Conservation (phyloP, 1,140 invertebrate species). For the Calycopis cecrops region DNA sequence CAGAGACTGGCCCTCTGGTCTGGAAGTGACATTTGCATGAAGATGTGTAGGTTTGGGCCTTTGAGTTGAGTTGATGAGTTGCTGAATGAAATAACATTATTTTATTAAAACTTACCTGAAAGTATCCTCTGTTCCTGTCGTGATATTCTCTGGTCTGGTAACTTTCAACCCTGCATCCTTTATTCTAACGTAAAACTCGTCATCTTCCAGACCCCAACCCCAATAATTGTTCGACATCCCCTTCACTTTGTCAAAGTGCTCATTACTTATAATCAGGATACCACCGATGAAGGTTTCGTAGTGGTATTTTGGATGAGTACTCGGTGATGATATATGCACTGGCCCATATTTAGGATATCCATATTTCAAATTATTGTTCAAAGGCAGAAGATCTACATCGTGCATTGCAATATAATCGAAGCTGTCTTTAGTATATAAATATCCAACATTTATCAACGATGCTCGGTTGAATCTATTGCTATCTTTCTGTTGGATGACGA, state of each 20-base stretch:
- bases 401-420: constrained; percentile 99
- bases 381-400: constrained; percentile 97
- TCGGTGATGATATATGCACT: constrained; percentile 90
- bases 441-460: constrained; percentile 97
- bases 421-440: constrained; percentile 82
- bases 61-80: no score
- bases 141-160: constrained; percentile 83
- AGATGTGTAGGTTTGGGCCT: no score
- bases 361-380: constrained; percentile 83
- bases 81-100: no score
- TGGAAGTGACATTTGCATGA: no score
- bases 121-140: constrained; percentile 85
- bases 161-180: constrained; percentile 89
- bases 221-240: constrained; percentile 98
- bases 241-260: constrained; percentile 90
- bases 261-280: constrained; percentile 91
- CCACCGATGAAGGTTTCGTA: constrained; percentile 98
- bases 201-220: constrained; percentile 99
- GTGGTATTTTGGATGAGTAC: constrained; percentile 97
- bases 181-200: constrained; percentile 97
- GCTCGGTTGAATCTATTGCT: constrained; percentile 96
- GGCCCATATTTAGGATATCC: constrained; percentile 85
- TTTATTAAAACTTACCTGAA: constrained; percentile 74
- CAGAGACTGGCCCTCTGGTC: no score
- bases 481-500: constrained; percentile 94